Base-by-base conservation (phyloP, 2,888 invertebrate genomes). In the Petrolisthes manimaculis region DNA sequence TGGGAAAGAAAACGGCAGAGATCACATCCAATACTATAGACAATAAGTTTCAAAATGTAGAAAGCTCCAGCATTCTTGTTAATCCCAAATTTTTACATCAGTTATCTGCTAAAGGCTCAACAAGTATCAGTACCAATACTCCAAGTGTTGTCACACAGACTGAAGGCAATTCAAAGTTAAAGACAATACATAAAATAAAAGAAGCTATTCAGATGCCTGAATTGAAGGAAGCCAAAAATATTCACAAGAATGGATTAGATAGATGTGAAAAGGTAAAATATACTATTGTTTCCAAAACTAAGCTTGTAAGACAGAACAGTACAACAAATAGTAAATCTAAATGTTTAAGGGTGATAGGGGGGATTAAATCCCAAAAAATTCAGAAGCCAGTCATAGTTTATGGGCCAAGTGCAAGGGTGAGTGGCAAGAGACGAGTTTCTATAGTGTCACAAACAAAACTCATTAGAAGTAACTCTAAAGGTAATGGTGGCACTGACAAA, bases 381-480 rank as follows among this genome's bases (percentile, higher is more conserved):
- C 51, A 67, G n/a, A 82, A 9, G 12, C 6, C 53, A 53, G 18
- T 5, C 51, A 69, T n/a, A 53, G 24, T 54, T 55, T 55, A 75
- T 56, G 56, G 56, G 4, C 18, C 18, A 24, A n/a, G 55, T 21
- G 21, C 74, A 14, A 75, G 18, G 55, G n/a, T 61, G 54, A 71
- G 53, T 54, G 53, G 6, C 54, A 87, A 78, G 78, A 87, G 55
- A 53, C 51, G 53, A 5, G 83, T 75, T 21, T 61, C 86, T 4
- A 12, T 83, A 14, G 14, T 83, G 24, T 83, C 86, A 8, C 75
- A 37, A 61, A 83, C 82, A 67, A 87, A 87, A 54, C 67, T 87
- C 9, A 37, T 83, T 53, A 77, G 83, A 37, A 51, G 83, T 14
- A 37, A 61, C 14, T 84, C 84, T 3, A 61, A 21, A 8, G 69